These are phyloP conservation scores for Dryomyza anilis DNA, from an alignment of 2,888 invertebrate species.

Conservation along the genomic window DNA sequence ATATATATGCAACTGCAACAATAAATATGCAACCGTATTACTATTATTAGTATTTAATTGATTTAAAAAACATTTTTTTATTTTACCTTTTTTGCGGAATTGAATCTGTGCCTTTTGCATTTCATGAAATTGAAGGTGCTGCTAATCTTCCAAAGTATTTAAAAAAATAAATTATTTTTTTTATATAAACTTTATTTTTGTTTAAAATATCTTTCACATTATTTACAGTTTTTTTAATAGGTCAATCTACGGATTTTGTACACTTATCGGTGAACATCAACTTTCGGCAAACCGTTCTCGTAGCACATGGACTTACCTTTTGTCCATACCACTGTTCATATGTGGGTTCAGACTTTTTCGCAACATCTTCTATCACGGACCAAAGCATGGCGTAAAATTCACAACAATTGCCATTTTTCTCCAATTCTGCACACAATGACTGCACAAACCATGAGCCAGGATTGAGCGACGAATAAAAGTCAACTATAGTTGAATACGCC, in stretches of 20 bases:
- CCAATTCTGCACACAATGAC: slow-evolving; percentile 81
- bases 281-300: slow-evolving; percentile 87
- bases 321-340: slow-evolving; percentile 78
- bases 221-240: slow-evolving; percentile 2
- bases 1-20: too few species aligned
- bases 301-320: slow-evolving; percentile 92
- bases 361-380: slow-evolving; percentile 82
- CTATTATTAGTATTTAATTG: too few species aligned
- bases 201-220: too few species aligned
- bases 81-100: too few species aligned
- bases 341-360: slow-evolving; percentile 90
- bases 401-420: slow-evolving; percentile 72
- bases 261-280: slow-evolving; percentile 69
- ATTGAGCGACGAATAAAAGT: slow-evolving; percentile 94
- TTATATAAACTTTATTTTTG: too few species aligned
- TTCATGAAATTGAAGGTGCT: too few species aligned
- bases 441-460: slow-evolving; percentile 98
- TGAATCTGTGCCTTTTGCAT: too few species aligned
- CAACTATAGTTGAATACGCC: slow-evolving; percentile 91
- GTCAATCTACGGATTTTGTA: slow-evolving; percentile 12
- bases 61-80: too few species aligned
- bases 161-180: too few species aligned
- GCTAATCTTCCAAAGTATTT: too few species aligned
- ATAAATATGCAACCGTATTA: too few species aligned
- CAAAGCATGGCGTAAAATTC: slow-evolving; percentile 88